phyloP scores from a whole-genome alignment of 1,140 invertebrate species.

The Rhopalosiphum maidis region DNA sequence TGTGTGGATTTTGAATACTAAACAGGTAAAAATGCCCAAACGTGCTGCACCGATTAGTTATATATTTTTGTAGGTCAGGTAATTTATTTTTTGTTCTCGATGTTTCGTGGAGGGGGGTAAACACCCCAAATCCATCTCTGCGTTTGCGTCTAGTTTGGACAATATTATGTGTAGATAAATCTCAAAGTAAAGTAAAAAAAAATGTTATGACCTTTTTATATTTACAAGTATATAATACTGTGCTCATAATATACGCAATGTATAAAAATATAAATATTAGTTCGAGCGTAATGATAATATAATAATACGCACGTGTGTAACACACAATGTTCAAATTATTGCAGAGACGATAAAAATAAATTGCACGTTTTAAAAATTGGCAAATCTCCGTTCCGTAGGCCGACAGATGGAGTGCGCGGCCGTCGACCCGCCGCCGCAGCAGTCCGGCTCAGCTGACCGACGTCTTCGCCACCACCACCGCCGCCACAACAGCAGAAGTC shows the following conservation, averaged over 20 bases:
- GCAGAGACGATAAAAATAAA: not conserved
- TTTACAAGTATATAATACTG: not conserved
- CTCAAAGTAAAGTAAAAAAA: not conserved
- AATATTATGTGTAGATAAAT: not conserved
- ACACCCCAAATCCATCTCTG: no score
- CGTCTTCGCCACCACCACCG: not conserved
- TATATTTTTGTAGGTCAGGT: no score
- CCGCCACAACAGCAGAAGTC: not conserved
- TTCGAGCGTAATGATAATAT: constrained; percentile 2
- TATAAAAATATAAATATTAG: not conserved
- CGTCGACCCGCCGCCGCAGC: constrained; percentile 17
- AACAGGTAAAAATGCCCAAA: no score
- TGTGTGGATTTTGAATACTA: no score
- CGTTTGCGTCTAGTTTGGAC: not conserved
- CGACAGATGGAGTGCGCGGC: constrained; percentile 43
- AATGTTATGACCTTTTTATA: not conserved
- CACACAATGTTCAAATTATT: not conserved
- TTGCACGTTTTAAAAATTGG: constrained; percentile 39
- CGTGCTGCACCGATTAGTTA: no score
- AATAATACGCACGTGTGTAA: not conserved
- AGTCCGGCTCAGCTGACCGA: not conserved
- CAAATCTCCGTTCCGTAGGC: constrained; percentile 11
- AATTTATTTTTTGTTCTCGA: no score
- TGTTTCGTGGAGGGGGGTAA: no score
- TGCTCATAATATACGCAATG: not conserved